Evolutionary conservation across 2,888 invertebrate genomes (phyloP).

Genomic region (Rapana venosa): DNA sequence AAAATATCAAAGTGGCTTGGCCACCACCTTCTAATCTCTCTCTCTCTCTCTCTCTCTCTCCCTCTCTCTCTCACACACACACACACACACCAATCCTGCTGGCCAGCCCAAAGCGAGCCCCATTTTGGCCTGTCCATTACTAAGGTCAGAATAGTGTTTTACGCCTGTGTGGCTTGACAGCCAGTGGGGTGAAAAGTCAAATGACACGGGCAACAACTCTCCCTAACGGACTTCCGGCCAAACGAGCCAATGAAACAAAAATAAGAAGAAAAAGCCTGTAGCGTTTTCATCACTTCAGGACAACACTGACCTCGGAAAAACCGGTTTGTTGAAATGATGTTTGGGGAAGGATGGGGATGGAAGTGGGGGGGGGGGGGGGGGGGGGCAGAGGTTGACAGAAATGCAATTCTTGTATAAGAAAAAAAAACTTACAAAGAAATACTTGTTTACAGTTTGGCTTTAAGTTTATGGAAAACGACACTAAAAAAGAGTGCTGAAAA

Average conservation of each 20-base stretch:
- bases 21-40: too few species aligned
- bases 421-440: background rate
- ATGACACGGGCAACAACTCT: constrained; percentile 16
- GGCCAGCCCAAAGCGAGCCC: constrained; percentile 13
- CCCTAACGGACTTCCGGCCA: constrained; percentile 24
- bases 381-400: background rate
- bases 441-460: too few species aligned
- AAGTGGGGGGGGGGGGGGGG: background rate
- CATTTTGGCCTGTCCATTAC: constrained; percentile 28
- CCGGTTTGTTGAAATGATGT: too few species aligned
- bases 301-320: background rate
- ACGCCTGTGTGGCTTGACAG: constrained; percentile 28
- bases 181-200: constrained; percentile 26
- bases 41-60: too few species aligned
- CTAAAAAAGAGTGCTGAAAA: too few species aligned
- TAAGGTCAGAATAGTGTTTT: constrained; percentile 29
- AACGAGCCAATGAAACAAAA: constrained; percentile 16
- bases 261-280: background rate
- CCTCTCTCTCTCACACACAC: too few species aligned
- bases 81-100: too few species aligned
- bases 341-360: background rate
- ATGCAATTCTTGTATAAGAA: background rate
- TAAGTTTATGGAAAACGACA: too few species aligned
- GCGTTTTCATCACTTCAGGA: background rate
- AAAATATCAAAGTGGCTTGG: too few species aligned